phyloP scores from a whole-genome alignment of 2,888 invertebrate genomes.

The Ditylenchus weischeri region DNA sequence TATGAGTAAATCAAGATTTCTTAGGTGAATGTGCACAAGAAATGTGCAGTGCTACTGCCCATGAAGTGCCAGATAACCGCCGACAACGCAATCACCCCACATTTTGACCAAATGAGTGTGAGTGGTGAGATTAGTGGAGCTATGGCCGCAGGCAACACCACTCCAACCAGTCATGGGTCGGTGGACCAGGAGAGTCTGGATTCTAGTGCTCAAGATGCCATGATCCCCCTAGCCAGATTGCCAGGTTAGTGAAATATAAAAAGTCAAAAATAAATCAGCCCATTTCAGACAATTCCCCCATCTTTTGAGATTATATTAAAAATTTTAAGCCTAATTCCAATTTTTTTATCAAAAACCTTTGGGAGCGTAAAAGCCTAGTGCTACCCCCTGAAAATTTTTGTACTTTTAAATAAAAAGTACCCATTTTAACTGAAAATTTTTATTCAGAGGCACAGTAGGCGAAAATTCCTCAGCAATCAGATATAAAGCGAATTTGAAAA shows the following conservation, averaged over 20 bases:
- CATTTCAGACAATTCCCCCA: too few relatives aligned
- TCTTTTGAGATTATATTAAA: too few relatives aligned
- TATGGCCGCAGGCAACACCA: not conserved
- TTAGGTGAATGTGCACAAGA: conserved; percentile 58
- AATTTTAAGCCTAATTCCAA: too few relatives aligned
- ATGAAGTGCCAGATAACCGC: conserved; percentile 50
- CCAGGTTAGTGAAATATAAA: conserved; percentile 33
- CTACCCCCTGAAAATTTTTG: too few relatives aligned
- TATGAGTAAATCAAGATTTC: not conserved
- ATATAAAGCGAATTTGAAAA: too few relatives aligned
- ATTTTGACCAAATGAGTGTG: conserved; percentile 37
- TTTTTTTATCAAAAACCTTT: too few relatives aligned
- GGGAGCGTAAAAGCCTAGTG: too few relatives aligned
- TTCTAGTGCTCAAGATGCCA: conserved; percentile 22
- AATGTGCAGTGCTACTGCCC: conserved; percentile 50
- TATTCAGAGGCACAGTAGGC: too few relatives aligned
- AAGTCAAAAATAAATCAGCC: too few relatives aligned
- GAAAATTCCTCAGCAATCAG: too few relatives aligned
- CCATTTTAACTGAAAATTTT: too few relatives aligned
- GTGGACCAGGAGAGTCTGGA: not conserved
- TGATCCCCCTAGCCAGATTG: conserved; percentile 48
- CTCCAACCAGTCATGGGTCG: not conserved
- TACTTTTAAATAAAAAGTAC: too few relatives aligned
- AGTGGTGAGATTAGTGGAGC: conserved; percentile 13
- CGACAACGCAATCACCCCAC: conserved; percentile 37